Evolutionary conservation across 2,888 invertebrate species (phyloP).

Genomic region (Tridacna gigas): DNA sequence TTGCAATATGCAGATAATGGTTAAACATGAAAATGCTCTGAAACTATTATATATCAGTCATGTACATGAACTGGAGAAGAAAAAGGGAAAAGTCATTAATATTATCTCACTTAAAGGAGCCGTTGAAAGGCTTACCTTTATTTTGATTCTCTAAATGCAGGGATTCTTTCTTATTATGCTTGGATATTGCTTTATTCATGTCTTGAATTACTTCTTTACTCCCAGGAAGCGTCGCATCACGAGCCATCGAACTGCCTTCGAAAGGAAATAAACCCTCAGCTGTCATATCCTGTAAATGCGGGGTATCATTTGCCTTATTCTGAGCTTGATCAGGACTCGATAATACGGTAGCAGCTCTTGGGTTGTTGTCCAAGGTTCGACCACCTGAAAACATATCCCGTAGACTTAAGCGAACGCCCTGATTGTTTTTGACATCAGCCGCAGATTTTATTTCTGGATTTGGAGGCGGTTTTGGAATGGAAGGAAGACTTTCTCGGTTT

Average conservation of each 20-base stretch:
- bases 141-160: slow-evolving; percentile 40
- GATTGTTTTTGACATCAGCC: background rate
- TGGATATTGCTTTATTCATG: slow-evolving; percentile 40
- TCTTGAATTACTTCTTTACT: slow-evolving; percentile 30
- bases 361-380: background rate
- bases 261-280: slow-evolving; percentile 57
- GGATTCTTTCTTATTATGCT: slow-evolving; percentile 12
- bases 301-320: background rate
- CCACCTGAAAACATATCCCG: slow-evolving; percentile 14
- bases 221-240: slow-evolving; percentile 35
- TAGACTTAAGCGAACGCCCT: background rate
- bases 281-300: slow-evolving; percentile 47
- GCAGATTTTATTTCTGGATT: no score
- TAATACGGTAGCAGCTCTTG: background rate
- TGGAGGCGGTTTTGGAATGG: background rate
- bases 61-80: no score
- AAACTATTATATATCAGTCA: no score
- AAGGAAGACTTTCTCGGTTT: background rate
- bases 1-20: no score
- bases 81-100: no score
- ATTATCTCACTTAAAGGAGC: no score
- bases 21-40: no score
- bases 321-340: background rate
- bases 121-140: background rate
- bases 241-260: slow-evolving; percentile 46